Conservation (phyloP, 2,888 invertebrate species). For the Caenorhabditis macrosperma region DNA sequence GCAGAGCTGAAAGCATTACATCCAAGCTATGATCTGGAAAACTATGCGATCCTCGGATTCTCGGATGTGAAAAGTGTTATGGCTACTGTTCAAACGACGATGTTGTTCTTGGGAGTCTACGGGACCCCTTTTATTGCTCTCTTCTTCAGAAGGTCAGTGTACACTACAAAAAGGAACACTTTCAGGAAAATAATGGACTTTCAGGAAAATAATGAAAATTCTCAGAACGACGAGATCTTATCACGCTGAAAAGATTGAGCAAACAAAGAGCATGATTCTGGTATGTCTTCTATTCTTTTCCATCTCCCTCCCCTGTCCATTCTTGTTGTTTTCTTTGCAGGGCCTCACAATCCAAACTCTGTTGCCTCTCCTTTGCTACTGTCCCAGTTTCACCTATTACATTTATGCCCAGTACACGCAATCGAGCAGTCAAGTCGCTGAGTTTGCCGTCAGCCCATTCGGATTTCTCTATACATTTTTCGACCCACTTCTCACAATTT, state of each 20-base stretch:
- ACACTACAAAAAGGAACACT: no score
- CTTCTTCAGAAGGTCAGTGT: constrained; percentile 22
- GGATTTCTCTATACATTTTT: constrained; percentile 30
- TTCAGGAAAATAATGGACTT: no score
- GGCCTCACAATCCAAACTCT: constrained; percentile 46
- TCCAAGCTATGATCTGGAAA: constrained; percentile 22
- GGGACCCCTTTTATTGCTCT: constrained; percentile 41
- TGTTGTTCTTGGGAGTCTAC: constrained; percentile 30
- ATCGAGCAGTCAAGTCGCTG: neutral
- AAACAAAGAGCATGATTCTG: constrained; percentile 44
- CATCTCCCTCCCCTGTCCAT: no score
- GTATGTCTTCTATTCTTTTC: no score
- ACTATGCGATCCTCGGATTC: constrained; percentile 31
- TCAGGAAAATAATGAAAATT: constrained; percentile 47
- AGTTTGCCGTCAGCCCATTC: constrained; percentile 29
- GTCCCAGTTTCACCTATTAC: constrained; percentile 34
- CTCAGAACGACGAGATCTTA: constrained; percentile 23
- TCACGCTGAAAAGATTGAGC: constrained; percentile 29
- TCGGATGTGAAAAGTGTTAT: constrained; percentile 18
- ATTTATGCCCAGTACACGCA: constrained; percentile 27
- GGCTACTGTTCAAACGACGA: neutral
- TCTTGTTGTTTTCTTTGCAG: constrained; percentile 12
- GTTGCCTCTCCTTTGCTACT: constrained; percentile 29
- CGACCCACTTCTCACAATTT: constrained; percentile 35
- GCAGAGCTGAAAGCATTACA: neutral